Base-by-base conservation (phyloP, 2,888 invertebrate species). In the Malachius bipustulatus region DNA sequence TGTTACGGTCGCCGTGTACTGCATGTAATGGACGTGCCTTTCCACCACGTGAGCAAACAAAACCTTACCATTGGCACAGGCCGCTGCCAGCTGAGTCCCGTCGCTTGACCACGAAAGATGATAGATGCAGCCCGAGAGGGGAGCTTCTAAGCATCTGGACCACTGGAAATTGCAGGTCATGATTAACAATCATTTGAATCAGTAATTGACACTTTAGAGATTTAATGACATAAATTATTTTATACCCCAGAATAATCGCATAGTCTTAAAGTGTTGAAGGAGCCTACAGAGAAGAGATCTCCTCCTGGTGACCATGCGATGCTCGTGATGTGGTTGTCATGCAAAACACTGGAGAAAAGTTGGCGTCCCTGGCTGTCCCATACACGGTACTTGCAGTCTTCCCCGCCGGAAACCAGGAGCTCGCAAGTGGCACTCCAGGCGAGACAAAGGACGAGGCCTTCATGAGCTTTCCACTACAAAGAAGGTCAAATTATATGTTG, bases 371-470 rank as follows among this genome's bases (percentile, higher is more conserved):
- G 88, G 0, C 73, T 67, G 60, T 98, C 94, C 97, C 97, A 98
- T 12, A 96, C 78, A 72, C 76, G 61, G 36, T 66, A 67, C 31
- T 67, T 64, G 44, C 90, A 90, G 62, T 99, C 98, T 66, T 98
- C 96, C 32, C 91, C 90, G 0, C 97, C 97, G 3, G 97, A 94
- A 9, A 91, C 78, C 14, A 99, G 77, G 4, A 94, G 68, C 45
- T 88, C 83, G 47, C 90, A 88, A 45, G 83, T 82, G 0, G 85
- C 78, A 60, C 96, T 97, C 98, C 98, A 99, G 47, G 90, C 84
- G 1, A 90, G 72, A 46, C 89, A 83, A 38, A 97, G 66, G 38
- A 98, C 82, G 2, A 96, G 65, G 2, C 88, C 90, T 48, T 97
- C 96, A 53, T 99, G 98, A 3, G 90, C 98, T 57, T 84, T 83